Evolutionary conservation across 2,113 vertebrate species (phyloP).

Genomic region (Toxostoma redivivum): DNA sequence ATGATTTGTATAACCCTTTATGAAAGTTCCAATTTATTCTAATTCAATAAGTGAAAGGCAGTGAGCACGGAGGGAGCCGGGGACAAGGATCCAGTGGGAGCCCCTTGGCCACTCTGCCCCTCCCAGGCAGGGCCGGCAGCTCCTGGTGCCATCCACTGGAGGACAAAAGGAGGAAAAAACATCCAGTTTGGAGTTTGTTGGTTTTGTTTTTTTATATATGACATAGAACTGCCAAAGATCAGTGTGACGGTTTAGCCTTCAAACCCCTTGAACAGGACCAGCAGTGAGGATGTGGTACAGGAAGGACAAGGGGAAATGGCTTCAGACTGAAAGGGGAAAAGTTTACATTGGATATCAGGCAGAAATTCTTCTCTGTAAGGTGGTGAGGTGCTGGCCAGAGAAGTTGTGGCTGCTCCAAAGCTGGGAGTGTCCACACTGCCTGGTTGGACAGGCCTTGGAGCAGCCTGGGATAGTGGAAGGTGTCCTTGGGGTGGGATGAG

Average conservation of each 20-base stretch:
- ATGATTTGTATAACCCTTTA: slow-evolving; percentile 83
- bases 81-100: background rate
- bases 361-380: background rate
- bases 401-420: background rate
- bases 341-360: background rate
- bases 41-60: slow-evolving; percentile 77
- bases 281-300: background rate
- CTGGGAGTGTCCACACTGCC: background rate
- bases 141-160: background rate
- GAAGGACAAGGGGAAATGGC: background rate
- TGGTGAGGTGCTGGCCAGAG: background rate
- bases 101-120: background rate
- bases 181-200: background rate
- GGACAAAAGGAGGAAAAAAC: background rate
- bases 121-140: background rate
- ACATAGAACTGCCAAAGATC: background rate
- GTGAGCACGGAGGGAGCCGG: slow-evolving; percentile 19
- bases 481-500: background rate
- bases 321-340: background rate
- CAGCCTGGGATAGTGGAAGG: accelerated
- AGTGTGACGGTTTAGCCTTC: background rate
- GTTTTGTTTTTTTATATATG: background rate
- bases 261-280: background rate
- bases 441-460: background rate
- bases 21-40: slow-evolving; percentile 81